phyloP scores from a whole-genome alignment of 1,140 invertebrate genomes.

The Dreissena polymorpha region DNA sequence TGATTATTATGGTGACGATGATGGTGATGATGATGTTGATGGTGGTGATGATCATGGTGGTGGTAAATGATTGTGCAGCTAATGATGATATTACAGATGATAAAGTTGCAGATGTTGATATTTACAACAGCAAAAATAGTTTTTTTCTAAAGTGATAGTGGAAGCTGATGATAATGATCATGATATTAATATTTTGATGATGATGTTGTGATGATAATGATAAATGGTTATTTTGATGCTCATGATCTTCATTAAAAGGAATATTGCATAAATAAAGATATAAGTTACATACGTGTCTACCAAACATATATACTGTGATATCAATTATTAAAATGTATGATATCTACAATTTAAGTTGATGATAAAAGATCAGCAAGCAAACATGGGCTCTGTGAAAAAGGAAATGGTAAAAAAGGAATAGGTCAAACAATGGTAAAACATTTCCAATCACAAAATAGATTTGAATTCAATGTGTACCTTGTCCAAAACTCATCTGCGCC shows the following conservation, averaged over 20 bases:
- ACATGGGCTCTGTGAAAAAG: too few species aligned
- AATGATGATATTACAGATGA: neutral
- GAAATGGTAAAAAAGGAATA: too few species aligned
- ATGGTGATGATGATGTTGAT: neutral
- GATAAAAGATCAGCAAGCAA: neutral
- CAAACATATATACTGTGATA: too few species aligned
- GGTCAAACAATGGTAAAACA: too few species aligned
- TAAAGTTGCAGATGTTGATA: neutral
- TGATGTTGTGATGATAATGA: neutral
- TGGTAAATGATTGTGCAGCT: neutral
- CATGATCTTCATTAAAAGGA: too few species aligned
- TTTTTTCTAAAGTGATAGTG: neutral
- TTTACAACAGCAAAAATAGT: neutral
- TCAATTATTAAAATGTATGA: too few species aligned
- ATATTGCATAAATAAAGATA: too few species aligned
- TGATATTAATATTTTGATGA: neutral
- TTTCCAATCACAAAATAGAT: too few species aligned
- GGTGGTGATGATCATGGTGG: neutral
- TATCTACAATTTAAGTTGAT: neutral
- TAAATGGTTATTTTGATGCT: too few species aligned
- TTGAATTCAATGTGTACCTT: neutral
- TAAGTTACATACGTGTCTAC: too few species aligned
- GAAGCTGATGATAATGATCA: neutral
- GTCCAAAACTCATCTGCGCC: neutral
- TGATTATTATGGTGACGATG: neutral